Evolutionary conservation across 2,888 invertebrate genomes (phyloP).

Genomic region (Hydroisotoma schaefferi): DNA sequence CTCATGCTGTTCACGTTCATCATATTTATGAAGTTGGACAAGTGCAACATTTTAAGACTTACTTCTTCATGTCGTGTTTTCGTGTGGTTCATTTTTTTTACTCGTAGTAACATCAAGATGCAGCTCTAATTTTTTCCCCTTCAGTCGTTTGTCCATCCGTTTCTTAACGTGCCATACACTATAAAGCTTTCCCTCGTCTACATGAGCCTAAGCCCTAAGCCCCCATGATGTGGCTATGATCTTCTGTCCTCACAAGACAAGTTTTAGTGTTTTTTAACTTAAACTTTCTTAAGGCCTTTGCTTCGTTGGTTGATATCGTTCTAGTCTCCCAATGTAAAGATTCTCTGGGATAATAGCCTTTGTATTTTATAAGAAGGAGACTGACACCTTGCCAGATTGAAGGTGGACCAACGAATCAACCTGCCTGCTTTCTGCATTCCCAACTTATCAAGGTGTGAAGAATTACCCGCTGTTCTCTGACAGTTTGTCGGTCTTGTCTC

Average conservation of each 20-base stretch:
- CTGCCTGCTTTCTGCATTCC: too few relatives aligned
- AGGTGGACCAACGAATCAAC: too few relatives aligned
- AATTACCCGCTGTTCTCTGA: conserved; percentile 37
- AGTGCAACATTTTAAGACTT: neutral
- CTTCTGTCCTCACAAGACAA: neutral
- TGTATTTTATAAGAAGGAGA: too few relatives aligned
- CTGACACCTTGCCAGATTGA: too few relatives aligned
- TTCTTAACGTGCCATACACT: neutral
- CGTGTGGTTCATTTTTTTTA: neutral
- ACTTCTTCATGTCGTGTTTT: neutral
- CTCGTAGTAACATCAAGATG: neutral
- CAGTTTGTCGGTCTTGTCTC: conserved; percentile 25
- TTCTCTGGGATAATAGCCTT: too few relatives aligned
- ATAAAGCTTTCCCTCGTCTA: too few relatives aligned
- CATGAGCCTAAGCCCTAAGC: too few relatives aligned
- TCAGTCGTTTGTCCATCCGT: neutral
- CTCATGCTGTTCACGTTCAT: neutral
- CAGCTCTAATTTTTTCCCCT: conserved; percentile 1
- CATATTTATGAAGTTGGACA: neutral
- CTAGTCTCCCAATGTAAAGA: too few relatives aligned
- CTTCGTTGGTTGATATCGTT: too few relatives aligned
- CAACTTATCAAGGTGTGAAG: conserved; percentile 38
- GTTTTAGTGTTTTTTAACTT: neutral
- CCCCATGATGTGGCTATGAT: neutral
- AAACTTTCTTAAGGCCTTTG: too few relatives aligned